phyloP scores from a whole-genome alignment of 2,888 invertebrate genomes.

The Hirtodrosophila alboralis region DNA sequence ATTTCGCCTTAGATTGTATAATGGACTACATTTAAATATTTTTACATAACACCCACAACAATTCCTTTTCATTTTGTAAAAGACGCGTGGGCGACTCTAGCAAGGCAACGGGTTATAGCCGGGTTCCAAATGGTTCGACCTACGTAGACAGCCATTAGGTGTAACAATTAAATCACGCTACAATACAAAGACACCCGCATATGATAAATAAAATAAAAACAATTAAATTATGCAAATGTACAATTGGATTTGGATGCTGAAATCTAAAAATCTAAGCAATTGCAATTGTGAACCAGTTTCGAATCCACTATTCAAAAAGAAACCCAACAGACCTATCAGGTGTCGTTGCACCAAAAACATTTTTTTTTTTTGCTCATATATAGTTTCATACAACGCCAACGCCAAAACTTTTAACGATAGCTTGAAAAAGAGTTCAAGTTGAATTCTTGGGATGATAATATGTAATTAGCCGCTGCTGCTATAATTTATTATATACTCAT shows the following conservation, averaged over 20 bases:
- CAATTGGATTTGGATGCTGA: conserved; percentile 27
- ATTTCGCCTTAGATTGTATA: conserved; percentile 25
- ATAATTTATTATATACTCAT: conserved; percentile 37
- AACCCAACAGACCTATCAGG: conserved; percentile 40
- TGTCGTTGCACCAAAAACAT: conserved; percentile 42
- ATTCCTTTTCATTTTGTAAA: conserved; percentile 13
- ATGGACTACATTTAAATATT: conserved; percentile 29
- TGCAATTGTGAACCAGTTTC: conserved; percentile 53
- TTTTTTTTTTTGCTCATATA: conserved; percentile 2
- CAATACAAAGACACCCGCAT: conserved; percentile 32
- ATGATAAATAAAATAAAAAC: conserved; percentile 29
- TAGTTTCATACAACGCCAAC: conserved; percentile 24
- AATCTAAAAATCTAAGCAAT: conserved; percentile 35
- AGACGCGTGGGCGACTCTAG: conserved; percentile 30
- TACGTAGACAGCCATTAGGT: conserved; percentile 19
- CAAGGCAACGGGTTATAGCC: conserved; percentile 20
- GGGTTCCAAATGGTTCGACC: conserved; percentile 35
- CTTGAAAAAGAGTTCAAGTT: conserved; percentile 54
- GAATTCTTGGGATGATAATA: conserved; percentile 55
- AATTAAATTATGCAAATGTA: conserved; percentile 64
- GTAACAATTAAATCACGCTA: conserved; percentile 46
- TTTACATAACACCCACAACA: conserved; percentile 42
- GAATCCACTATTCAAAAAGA: conserved; percentile 4
- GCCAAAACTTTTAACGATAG: conserved; percentile 10
- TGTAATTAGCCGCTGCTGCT: conserved; percentile 55